These are phyloP conservation scores for Danionella cerebrum DNA, from an alignment of 2,113 vertebrate genomes.

Conservation along the genomic window DNA sequence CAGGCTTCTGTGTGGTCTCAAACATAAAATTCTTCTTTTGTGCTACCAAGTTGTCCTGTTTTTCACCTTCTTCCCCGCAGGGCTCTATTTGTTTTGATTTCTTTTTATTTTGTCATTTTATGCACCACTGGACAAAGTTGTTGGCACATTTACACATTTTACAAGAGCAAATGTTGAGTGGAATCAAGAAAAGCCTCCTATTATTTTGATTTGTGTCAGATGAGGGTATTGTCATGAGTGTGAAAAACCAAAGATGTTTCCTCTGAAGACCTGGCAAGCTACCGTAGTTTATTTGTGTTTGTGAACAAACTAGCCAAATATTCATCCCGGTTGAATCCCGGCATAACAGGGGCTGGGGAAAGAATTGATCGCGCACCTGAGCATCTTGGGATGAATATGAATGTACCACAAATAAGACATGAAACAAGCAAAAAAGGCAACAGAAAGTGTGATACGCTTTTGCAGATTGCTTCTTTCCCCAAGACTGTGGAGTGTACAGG, in stretches of 20 bases:
- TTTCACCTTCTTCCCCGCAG: slow-evolving; percentile 8
- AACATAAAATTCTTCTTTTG: slow-evolving; percentile 16
- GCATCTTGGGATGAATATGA: slow-evolving; percentile 35
- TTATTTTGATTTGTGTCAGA: slow-evolving; percentile 54
- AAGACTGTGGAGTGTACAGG: slow-evolving; percentile 5
- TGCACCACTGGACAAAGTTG: slow-evolving; percentile 39
- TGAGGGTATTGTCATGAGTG: slow-evolving; percentile 20
- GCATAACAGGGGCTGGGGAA: neutral
- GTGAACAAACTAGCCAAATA: slow-evolving; percentile 1
- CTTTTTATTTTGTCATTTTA: slow-evolving; percentile 40
- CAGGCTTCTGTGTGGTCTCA: neutral
- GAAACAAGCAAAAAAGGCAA: slow-evolving; percentile 25
- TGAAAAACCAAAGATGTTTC: slow-evolving; percentile 23
- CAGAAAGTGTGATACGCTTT: slow-evolving; percentile 8
- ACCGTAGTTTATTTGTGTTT: slow-evolving; percentile 8
- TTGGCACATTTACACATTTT: slow-evolving; percentile 48
- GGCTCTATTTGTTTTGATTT: slow-evolving; percentile 16
- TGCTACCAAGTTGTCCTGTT: slow-evolving; percentile 19
- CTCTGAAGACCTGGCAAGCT: slow-evolving; percentile 4
- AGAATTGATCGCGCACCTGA: slow-evolving; percentile 24
- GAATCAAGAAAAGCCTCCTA: slow-evolving; percentile 34
- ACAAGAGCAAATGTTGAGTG: slow-evolving; percentile 45
- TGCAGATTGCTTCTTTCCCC: slow-evolving; percentile 13
- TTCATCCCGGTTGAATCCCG: neutral
- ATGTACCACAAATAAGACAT: slow-evolving; percentile 26